Evolutionary conservation across 2,888 invertebrate species (phyloP).

Genomic region (Drosophila hamatofila): DNA sequence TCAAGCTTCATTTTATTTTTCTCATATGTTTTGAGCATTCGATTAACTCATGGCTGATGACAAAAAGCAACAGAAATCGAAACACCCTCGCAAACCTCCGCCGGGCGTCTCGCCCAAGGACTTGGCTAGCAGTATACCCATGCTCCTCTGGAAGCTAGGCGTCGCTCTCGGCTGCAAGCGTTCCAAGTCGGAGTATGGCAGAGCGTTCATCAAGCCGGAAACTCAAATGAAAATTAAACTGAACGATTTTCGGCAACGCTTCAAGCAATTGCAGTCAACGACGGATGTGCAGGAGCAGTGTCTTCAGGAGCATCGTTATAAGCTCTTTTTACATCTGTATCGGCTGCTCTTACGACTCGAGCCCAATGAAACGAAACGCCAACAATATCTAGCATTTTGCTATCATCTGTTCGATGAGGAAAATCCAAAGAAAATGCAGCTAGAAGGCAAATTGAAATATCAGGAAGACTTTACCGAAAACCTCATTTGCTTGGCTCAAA

Average conservation of each 20-base stretch:
- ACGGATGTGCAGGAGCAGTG: not conserved
- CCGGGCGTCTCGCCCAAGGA: not conserved
- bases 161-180: conserved; percentile 3
- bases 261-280: conserved; percentile 2
- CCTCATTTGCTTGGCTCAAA: conserved; percentile 8
- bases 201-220: not conserved
- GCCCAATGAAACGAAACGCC: not conserved
- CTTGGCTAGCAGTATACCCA: not conserved
- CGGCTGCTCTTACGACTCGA: conserved; percentile 25
- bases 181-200: not conserved
- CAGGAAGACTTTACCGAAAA: conserved; percentile 18
- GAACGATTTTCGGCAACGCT: conserved; percentile 26
- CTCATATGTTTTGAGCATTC: not conserved
- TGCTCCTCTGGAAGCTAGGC: not conserved
- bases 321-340: conserved; percentile 41
- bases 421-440: not conserved
- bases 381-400: conserved; percentile 21
- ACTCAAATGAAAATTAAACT: not conserved
- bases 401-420: conserved; percentile 26
- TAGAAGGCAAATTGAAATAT: not conserved
- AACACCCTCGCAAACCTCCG: not conserved
- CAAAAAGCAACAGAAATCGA: not conserved
- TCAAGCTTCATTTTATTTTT: not conserved
- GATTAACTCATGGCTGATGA: conserved; percentile 11
- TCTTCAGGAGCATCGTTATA: conserved; percentile 13